These are phyloP conservation scores for Calephelis perditalis DNA, from an alignment of 2,888 invertebrate genomes.

Conservation along the genomic window DNA sequence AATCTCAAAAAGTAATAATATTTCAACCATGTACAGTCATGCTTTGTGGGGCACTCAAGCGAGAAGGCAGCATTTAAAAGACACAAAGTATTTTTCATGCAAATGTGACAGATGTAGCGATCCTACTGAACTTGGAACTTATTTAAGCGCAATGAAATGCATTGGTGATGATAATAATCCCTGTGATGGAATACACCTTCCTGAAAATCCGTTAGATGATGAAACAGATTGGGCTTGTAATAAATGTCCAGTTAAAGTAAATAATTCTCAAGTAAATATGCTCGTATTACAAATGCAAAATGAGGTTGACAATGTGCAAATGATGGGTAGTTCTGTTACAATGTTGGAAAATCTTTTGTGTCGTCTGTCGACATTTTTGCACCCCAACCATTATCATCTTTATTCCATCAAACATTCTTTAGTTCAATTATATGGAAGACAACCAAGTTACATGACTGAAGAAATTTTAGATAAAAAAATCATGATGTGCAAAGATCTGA, in stretches of 20 bases:
- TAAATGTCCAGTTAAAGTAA: constrained; percentile 82
- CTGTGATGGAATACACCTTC: constrained; percentile 84
- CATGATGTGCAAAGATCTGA: constrained; percentile 81
- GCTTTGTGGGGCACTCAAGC: constrained; percentile 92
- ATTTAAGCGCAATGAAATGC: constrained; percentile 84
- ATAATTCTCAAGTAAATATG: constrained; percentile 81
- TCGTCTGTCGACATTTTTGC: constrained; percentile 85
- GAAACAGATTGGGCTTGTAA: constrained; percentile 88
- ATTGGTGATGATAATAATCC: constrained; percentile 74
- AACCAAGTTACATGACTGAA: constrained; percentile 79
- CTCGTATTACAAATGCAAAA: constrained; percentile 85
- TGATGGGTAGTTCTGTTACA: constrained; percentile 78
- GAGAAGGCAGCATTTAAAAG: constrained; percentile 85
- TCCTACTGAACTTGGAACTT: constrained; percentile 88
- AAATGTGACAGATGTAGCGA: constrained; percentile 85
- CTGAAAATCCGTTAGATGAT: constrained; percentile 83
- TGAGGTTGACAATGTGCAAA: constrained; percentile 83
- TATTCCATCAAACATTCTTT: constrained; percentile 90
- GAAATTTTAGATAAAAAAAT: constrained; percentile 81
- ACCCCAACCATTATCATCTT: constrained; percentile 90
- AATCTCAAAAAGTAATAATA: constrained; percentile 83
- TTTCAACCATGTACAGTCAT: constrained; percentile 92
- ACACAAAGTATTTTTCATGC: constrained; percentile 89
- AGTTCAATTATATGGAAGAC: constrained; percentile 87
- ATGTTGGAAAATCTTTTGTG: constrained; percentile 81